Base-by-base conservation (phyloP, 2,797 vertebrate genomes). In the Borostomias antarcticus region DNA sequence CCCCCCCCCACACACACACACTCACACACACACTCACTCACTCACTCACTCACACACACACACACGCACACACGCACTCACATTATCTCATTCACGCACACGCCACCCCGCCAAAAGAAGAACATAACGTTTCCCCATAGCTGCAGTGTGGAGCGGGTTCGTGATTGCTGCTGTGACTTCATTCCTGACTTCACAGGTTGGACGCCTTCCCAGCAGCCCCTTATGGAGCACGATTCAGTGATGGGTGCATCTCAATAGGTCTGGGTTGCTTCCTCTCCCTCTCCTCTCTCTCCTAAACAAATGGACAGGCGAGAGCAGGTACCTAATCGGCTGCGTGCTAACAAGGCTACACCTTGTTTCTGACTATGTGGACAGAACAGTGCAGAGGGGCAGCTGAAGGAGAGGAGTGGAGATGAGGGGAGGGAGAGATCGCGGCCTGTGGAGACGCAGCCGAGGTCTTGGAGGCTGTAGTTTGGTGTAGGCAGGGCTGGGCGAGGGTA, bases 71-170 rank as follows among this genome's bases (percentile, higher is more conserved):
- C 35, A 26, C 35, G 11, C 30, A 35, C 54, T 19, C 30, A 15
- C 35, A 21, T 19, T 21, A n/a, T 23, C 30, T 35, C 57, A 17
- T 25, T 4, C 23, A 53, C 51, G 29, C 23, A 53, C 23, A 28
- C 17, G 3, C 43, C 25, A n/a, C 43, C 15, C 7, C 30, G 63
- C 60, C 37, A 69, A 47, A 68, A 61, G 58, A 72, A 57, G 68
- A 72, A 72, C 56, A 77, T 61, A 40, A 58, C 56, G 72, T 77
- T 80, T 59, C 62, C 50, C 33, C 65, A 70, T 78, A 76, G 66
- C 68, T 76, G 77, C 52, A 72, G 72, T 47, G 48, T 9, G 21
- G 6, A 30, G 25, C 32, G 21, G 2, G 11, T 23, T 33, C 21
- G 19, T 58, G 19, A 35, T 58, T 58, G 19, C 58, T 60, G 21